Percentiles rank a stretch among this genome's conserved stretches.
phyloP scores from a whole-genome alignment of 2,888 invertebrate genomes.

The Tyria jacobaeae region DNA sequence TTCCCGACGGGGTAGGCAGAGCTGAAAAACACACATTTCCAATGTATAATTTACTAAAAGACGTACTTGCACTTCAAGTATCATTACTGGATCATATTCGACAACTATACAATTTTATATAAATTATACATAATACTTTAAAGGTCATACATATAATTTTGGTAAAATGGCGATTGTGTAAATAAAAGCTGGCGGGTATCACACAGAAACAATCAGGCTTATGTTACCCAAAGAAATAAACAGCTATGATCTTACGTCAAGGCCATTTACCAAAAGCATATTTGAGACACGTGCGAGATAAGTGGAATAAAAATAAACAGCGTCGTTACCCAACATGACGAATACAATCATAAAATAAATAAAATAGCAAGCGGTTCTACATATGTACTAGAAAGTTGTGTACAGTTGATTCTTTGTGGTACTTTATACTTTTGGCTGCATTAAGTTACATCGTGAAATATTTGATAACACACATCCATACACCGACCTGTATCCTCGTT shows the following conservation, averaged over 20 bases:
- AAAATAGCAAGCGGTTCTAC: too few relatives aligned
- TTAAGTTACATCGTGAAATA: too few relatives aligned
- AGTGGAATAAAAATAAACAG: neutral
- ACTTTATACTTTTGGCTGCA: too few relatives aligned
- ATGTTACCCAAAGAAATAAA: constrained; percentile 1
- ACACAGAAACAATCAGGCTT: neutral
- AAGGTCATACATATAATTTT: neutral
- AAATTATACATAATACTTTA: neutral
- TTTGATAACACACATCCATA: too few relatives aligned
- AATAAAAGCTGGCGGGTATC: neutral
- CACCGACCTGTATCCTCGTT: too few relatives aligned
- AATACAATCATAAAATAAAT: neutral
- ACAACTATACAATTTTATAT: neutral
- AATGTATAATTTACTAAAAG: too few relatives aligned
- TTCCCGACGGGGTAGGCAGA: too few relatives aligned
- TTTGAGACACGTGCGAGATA: neutral
- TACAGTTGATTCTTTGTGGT: too few relatives aligned
- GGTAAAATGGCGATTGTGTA: neutral
- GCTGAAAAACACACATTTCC: too few relatives aligned
- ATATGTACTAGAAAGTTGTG: too few relatives aligned
- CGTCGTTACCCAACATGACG: neutral
- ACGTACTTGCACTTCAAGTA: too few relatives aligned
- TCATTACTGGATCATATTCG: too few relatives aligned
- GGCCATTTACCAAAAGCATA: constrained; percentile 2
- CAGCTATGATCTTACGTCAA: neutral